These are phyloP conservation scores for Trichomycterus rosablanca DNA, from an alignment of 2,113 vertebrate species.

Conservation along the genomic window DNA sequence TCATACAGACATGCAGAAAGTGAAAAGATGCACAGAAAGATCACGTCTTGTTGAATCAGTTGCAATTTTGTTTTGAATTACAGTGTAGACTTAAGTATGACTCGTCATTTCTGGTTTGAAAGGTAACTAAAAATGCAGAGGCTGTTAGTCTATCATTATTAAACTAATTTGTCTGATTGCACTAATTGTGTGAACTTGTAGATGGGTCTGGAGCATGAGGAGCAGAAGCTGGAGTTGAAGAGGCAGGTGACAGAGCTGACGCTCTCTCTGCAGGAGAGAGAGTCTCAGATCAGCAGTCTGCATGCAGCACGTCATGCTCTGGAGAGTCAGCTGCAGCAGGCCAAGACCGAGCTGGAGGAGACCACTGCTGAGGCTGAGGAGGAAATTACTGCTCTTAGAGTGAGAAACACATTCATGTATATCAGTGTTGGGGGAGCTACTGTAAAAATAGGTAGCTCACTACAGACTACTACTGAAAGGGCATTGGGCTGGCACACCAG, in stretches of 20 bases:
- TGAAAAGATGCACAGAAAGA: background rate
- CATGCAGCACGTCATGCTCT: conserved; percentile 87
- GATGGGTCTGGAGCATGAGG: conserved; percentile 93
- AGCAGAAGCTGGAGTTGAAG: conserved; percentile 94
- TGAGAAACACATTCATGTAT: conserved; percentile 53
- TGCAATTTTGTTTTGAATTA: conserved; percentile 18
- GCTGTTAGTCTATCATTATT: background rate
- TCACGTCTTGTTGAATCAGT: no score
- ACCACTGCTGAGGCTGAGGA: conserved; percentile 96
- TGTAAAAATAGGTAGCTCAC: no score
- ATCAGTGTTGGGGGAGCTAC: background rate
- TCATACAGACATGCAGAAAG: background rate
- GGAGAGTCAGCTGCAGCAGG: conserved; percentile 91
- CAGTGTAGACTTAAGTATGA: no score
- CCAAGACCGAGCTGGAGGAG: conserved; percentile 95
- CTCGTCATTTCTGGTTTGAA: conserved; percentile 1
- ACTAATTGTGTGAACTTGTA: conserved; percentile 45
- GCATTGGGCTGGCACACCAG: no score
- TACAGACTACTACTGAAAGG: no score
- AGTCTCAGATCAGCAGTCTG: conserved; percentile 89
- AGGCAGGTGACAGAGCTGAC: conserved; percentile 92
- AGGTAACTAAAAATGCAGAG: background rate
- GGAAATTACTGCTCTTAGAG: conserved; percentile 94
- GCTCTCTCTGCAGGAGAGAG: conserved; percentile 90
- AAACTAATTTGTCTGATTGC: background rate